Evolutionary conservation across 2,888 invertebrate species (phyloP), one percentile per base, ranked within the genome.

Genomic region (Brachyptera risi): DNA sequence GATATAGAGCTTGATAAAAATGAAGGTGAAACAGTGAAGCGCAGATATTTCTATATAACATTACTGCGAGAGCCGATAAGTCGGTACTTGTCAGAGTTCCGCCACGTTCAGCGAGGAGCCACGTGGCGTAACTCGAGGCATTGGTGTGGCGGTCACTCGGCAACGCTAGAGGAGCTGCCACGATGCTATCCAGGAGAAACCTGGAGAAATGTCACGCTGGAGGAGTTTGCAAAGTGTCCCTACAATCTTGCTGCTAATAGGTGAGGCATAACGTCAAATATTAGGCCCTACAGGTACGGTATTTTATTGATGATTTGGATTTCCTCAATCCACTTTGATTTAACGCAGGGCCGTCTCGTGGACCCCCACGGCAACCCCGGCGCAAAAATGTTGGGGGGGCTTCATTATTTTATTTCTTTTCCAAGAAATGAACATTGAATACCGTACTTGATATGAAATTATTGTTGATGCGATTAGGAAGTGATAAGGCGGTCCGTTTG

Each of bases 21-120:
- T 72, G 96, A 97, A 76, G 91, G 90, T 3, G 85, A 86, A 60
- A 83, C 84, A 24, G 40, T 40, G 42, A 21, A 47, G 74, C 72
- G 69, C 74, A 84, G 97, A 70, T 98, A 96, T 78, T 96, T 96
- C 79, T 98, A 96, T 79, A 93, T 98, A 68, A 96, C 97, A 3
- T 83, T 99, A 66, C 81, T 99, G 54, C 83, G 99, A 64, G 94
- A 98, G 72, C 99, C 99, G 0, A 88, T 97, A 42, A 84, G 90
- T 59, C 85, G 93, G 69, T 99, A 95, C 78, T 80, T 99, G 71
- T 96, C 96, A 61, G 99, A 99, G 77, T 99, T 92, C 77, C 85
- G 94, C 44, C 99, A 99, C 77, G 97, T 98, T 51, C 91, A 93
- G 73, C 83, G 98, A 26, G 96, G 97, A 35, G 96, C 96, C 62